Conservation (phyloP, 2,888 invertebrate species). For the Amphipoea oculea region DNA sequence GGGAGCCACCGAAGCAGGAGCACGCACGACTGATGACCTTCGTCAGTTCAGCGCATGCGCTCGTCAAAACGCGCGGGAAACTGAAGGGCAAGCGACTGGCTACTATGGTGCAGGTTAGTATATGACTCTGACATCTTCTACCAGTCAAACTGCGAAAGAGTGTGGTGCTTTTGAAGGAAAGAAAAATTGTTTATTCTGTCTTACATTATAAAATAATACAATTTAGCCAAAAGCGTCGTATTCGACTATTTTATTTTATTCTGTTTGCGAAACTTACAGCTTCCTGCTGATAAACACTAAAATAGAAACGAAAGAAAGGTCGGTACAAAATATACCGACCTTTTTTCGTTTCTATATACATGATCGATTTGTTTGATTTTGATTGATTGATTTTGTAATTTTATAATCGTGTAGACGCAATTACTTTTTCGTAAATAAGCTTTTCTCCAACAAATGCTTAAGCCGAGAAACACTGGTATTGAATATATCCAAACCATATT, state of each 20-base stretch:
- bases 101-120: slow-evolving; percentile 91
- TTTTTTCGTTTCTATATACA: too few relatives aligned
- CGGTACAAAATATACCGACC: too few relatives aligned
- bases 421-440: too few relatives aligned
- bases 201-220: neutral
- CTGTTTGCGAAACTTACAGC: neutral
- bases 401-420: too few relatives aligned
- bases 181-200: neutral
- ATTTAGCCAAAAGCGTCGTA: neutral
- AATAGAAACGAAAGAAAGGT: too few relatives aligned
- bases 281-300: neutral
- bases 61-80: slow-evolving; percentile 93
- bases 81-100: slow-evolving; percentile 93
- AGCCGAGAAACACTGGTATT: too few relatives aligned
- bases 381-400: too few relatives aligned
- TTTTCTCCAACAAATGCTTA: too few relatives aligned
- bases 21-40: slow-evolving; percentile 92
- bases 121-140: neutral
- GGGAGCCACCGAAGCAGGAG: slow-evolving; percentile 92
- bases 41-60: slow-evolving; percentile 91
- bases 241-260: neutral
- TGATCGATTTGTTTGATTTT: too few relatives aligned
- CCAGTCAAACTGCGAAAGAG: neutral
- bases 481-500: too few relatives aligned
- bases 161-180: neutral